phyloP scores from a whole-genome alignment of 2,888 invertebrate species.

The Noctua comes region DNA sequence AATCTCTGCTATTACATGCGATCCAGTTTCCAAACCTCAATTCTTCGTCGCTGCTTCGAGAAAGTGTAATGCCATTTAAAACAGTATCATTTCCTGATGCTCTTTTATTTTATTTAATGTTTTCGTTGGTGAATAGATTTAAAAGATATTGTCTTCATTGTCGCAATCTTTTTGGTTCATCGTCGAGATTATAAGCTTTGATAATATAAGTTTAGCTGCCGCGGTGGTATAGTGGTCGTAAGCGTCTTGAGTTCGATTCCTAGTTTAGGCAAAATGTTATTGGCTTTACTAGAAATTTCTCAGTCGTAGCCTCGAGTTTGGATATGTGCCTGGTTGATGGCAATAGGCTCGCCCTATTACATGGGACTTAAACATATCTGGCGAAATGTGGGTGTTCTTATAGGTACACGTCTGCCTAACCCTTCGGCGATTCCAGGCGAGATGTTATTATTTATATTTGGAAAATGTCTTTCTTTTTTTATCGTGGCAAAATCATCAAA shows the following conservation, averaged over 20 bases:
- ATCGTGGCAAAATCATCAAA: too few species aligned
- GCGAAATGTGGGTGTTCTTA: too few species aligned
- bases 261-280: too few species aligned
- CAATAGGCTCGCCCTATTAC: too few species aligned
- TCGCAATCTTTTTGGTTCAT: conserved; percentile 20
- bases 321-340: neutral
- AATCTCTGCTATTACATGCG: conserved; percentile 17
- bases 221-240: too few species aligned
- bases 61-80: conserved; percentile 48
- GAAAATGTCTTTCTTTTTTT: too few species aligned
- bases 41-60: conserved; percentile 23
- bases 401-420: too few species aligned
- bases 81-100: conserved; percentile 36
- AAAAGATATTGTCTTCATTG: conserved; percentile 13
- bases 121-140: conserved; percentile 19
- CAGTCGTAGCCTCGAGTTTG: neutral
- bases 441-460: too few species aligned
- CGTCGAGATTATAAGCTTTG: neutral
- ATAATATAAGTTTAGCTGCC: neutral
- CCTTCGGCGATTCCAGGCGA: too few species aligned
- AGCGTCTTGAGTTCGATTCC: too few species aligned
- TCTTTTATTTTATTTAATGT: conserved; percentile 17
- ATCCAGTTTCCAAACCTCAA: conserved; percentile 46
- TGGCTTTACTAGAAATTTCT: too few species aligned
- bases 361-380: too few species aligned